Conservation (phyloP, 1,140 invertebrate genomes). For the Helicoverpa armigera region DNA sequence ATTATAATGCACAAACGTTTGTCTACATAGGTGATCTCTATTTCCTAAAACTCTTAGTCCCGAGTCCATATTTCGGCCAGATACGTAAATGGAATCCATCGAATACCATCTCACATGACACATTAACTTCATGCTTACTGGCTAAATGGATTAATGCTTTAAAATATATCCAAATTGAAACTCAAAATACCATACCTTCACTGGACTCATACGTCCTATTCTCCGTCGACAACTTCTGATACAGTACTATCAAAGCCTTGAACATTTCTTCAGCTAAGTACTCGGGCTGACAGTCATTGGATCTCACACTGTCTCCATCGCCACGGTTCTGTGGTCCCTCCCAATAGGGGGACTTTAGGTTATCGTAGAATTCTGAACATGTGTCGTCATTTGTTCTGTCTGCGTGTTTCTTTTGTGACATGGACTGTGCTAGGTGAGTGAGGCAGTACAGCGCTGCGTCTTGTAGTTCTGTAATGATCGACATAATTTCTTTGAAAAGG, state of each 20-base stretch:
- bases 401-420: conserved; percentile 59
- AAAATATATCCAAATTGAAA: not conserved
- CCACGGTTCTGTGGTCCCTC: conserved; percentile 29
- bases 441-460: conserved; percentile 69
- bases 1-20: too few species aligned
- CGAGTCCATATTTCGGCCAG: too few species aligned
- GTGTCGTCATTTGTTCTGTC: conserved; percentile 64
- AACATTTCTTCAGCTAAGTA: conserved; percentile 74
- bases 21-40: too few species aligned
- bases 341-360: conserved; percentile 59
- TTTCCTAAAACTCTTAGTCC: too few species aligned
- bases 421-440: conserved; percentile 66
- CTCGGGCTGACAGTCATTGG: conserved; percentile 71
- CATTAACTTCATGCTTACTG: not conserved
- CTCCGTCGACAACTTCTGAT: conserved; percentile 60
- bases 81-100: too few species aligned
- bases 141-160: not conserved
- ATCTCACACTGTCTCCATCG: conserved; percentile 57
- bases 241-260: conserved; percentile 68
- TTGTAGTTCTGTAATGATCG: conserved; percentile 74
- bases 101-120: too few species aligned
- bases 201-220: conserved; percentile 63
- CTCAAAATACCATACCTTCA: conserved; percentile 62
- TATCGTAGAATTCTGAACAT: conserved; percentile 65
- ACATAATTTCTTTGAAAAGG: too few species aligned